Percentiles rank a stretch among this genome's conserved stretches.
phyloP scores from a whole-genome alignment of 2,113 vertebrate genomes.

The Nesogale talazaci region DNA sequence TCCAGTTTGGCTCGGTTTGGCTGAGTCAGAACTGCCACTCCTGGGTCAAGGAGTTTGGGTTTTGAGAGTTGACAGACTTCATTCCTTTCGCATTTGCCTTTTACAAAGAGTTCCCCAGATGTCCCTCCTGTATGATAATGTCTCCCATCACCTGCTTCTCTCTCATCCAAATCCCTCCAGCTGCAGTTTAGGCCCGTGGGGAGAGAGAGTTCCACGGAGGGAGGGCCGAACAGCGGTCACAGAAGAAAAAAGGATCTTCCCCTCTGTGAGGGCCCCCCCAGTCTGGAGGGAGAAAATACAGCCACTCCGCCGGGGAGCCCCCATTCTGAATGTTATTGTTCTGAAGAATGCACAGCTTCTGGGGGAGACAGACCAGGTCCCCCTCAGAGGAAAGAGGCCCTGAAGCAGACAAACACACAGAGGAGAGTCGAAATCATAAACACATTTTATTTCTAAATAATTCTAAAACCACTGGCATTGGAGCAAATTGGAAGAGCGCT shows the following conservation, averaged over 20 bases:
- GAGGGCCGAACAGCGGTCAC: neutral
- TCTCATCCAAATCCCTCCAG: neutral
- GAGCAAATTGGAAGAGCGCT: conserved; percentile 83
- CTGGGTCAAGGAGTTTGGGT: neutral
- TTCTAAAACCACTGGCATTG: conserved; percentile 82
- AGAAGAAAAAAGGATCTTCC: neutral
- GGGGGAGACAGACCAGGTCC: conserved; percentile 42
- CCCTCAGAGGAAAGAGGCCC: conserved; percentile 63
- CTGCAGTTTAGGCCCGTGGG: neutral
- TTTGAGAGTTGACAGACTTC: neutral
- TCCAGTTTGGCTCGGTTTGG: too few species aligned
- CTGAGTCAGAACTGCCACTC: too few species aligned
- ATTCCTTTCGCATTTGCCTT: conserved; percentile 34
- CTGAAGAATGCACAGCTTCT: conserved; percentile 46
- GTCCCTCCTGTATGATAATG: neutral
- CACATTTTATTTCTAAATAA: conserved; percentile 84
- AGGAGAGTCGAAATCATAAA: conserved; percentile 82
- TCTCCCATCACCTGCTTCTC: neutral
- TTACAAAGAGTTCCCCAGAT: neutral
- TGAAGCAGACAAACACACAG: conserved; percentile 74
- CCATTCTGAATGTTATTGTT: neutral
- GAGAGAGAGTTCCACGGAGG: too few species aligned
- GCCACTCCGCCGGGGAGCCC: neutral
- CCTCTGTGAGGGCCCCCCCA: neutral
- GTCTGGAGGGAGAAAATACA: neutral